Conservation (phyloP, 2,888 invertebrate genomes). For the Entomobrya multifasciata region DNA sequence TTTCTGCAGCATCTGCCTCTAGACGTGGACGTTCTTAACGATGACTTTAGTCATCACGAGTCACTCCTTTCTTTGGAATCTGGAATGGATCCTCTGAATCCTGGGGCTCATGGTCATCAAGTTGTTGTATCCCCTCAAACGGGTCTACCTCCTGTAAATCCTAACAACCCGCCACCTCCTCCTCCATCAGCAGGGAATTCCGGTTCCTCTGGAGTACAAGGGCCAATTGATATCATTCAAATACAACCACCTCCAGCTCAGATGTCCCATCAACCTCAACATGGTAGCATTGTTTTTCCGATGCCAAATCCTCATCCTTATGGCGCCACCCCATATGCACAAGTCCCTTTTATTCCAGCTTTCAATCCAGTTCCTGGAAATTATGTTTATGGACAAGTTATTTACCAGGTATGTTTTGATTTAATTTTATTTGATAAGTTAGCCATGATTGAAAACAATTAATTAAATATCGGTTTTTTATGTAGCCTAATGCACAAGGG, state of each 20-base stretch:
- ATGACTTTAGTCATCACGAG: constrained; percentile 78
- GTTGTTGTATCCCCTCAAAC: constrained; percentile 81
- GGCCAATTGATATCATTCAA: constrained; percentile 78
- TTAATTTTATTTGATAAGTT: no score
- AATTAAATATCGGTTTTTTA: no score
- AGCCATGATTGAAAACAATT: no score
- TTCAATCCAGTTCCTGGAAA: constrained; percentile 78
- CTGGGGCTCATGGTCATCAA: constrained; percentile 82
- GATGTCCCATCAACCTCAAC: constrained; percentile 72
- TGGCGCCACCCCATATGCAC: constrained; percentile 75
- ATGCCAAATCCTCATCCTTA: constrained; percentile 76
- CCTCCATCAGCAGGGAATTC: constrained; percentile 77
- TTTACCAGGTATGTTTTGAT: constrained; percentile 75
- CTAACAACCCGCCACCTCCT: constrained; percentile 79
- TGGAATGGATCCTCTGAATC: constrained; percentile 75
- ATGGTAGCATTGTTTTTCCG: constrained; percentile 75
- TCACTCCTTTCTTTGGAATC: constrained; percentile 76
- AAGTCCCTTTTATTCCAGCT: constrained; percentile 78
- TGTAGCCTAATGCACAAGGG: constrained; percentile 72
- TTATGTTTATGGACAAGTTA: constrained; percentile 78
- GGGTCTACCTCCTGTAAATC: constrained; percentile 77
- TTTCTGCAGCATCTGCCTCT: constrained; percentile 77
- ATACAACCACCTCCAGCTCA: constrained; percentile 75
- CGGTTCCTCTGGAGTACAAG: constrained; percentile 78
- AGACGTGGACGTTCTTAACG: constrained; percentile 78